These are phyloP conservation scores for Glaucidium brasilianum DNA, from an alignment of 2,113 vertebrate species.

Conservation along the genomic window DNA sequence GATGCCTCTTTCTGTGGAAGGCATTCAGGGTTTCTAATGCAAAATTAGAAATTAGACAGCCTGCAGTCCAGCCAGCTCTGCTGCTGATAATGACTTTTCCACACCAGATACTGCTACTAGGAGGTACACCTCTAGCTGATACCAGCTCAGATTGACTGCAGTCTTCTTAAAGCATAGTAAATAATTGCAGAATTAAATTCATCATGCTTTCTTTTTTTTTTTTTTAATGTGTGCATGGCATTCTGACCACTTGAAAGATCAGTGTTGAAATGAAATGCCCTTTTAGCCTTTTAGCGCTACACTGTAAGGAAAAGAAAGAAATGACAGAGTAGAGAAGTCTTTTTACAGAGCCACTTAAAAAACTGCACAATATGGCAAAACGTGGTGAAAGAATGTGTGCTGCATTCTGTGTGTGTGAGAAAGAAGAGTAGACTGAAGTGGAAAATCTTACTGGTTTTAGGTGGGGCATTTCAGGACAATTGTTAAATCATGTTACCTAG, in stretches of 20 bases:
- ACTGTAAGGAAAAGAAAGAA: not conserved
- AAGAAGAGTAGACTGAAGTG: not conserved
- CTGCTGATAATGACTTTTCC: not conserved
- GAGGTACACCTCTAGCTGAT: not conserved
- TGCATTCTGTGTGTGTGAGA: not conserved
- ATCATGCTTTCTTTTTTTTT: not conserved
- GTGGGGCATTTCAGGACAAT: not conserved
- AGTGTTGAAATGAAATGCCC: not conserved
- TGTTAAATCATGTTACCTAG: not conserved
- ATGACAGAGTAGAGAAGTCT: not conserved
- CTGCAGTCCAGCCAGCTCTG: not conserved
- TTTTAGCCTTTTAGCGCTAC: not conserved
- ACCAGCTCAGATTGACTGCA: not conserved
- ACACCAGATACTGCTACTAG: not conserved
- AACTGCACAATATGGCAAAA: not conserved
- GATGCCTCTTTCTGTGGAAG: not conserved
- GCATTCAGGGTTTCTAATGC: not conserved
- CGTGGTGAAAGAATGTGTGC: not conserved
- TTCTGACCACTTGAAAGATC: not conserved
- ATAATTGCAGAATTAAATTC: not conserved
- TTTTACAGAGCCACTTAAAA: not conserved
- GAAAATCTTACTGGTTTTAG: not conserved
- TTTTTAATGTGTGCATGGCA: not conserved
- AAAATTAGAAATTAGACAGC: not conserved
- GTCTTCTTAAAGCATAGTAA: not conserved